Conservation (phyloP, 2,888 invertebrate species). For the Pseudanteris insignis region DNA sequence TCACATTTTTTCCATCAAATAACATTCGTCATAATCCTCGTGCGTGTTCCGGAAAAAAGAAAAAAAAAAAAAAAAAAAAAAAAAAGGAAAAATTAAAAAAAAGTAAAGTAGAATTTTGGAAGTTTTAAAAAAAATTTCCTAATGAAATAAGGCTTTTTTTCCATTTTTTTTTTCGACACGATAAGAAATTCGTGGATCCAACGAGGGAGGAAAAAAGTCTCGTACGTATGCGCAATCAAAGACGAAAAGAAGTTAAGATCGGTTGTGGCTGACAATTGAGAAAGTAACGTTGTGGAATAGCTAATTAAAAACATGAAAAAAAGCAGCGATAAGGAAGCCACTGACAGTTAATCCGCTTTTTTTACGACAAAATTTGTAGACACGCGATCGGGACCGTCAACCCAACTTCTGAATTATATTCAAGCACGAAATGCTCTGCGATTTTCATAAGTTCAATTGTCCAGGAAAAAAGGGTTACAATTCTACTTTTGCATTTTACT, state of each 20-base stretch:
- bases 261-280: constrained; percentile 16
- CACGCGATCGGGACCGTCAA: constrained; percentile 25
- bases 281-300: constrained; percentile 27
- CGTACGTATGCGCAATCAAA: constrained; percentile 20
- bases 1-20: constrained; percentile 33
- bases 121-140: too few species aligned
- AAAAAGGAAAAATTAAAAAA: too few species aligned
- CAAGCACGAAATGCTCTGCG: constrained; percentile 20
- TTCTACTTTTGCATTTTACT: too few species aligned
- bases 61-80: too few species aligned
- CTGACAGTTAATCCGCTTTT: constrained; percentile 29
- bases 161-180: not conserved
- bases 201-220: not conserved
- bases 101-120: too few species aligned
- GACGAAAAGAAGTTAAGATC: constrained; percentile 22
- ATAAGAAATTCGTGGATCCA: constrained; percentile 13
- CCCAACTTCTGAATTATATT: constrained; percentile 27
- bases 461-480: too few species aligned
- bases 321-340: constrained; percentile 29
- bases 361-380: constrained; percentile 32
- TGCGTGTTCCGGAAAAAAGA: too few species aligned
- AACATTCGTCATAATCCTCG: constrained; percentile 23
- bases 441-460: constrained; percentile 11
- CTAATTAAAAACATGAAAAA: constrained; percentile 39
- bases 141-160: too few species aligned